These are phyloP conservation scores for Oceanodroma leucorhoa DNA, from an alignment of 2,797 vertebrate genomes.

Conservation along the genomic window DNA sequence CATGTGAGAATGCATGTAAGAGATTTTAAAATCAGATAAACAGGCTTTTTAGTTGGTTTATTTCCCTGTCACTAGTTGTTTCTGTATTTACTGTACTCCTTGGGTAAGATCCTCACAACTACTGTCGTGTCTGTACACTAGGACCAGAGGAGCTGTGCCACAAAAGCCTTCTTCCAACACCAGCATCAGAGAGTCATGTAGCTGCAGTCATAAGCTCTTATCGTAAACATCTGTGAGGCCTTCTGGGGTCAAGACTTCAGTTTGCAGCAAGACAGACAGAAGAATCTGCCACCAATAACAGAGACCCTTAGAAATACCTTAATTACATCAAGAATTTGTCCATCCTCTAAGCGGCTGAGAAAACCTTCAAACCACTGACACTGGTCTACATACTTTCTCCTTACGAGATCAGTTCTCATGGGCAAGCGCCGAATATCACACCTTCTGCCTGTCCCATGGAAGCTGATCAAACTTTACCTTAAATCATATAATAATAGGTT, in stretches of 20 bases:
- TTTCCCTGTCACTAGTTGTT: not conserved
- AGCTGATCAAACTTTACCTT: not conserved
- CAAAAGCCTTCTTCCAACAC: accelerated
- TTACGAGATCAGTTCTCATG: not conserved
- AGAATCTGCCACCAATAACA: not conserved
- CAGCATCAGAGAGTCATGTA: accelerated
- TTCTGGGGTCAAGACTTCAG: not conserved
- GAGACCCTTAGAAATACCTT: not conserved
- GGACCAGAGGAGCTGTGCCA: not conserved
- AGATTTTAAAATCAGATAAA: not conserved
- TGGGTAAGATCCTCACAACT: not conserved
- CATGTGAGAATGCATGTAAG: accelerated
- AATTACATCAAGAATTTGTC: not conserved
- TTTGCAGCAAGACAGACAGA: not conserved
- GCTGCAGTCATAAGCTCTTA: not conserved
- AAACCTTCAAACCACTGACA: not conserved
- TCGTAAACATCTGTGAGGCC: accelerated
- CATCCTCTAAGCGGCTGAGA: not conserved
- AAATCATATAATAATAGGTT: not conserved
- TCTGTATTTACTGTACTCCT: not conserved
- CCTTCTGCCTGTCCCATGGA: not conserved
- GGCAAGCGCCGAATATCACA: not conserved
- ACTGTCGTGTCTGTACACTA: not conserved
- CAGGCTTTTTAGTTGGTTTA: not conserved
- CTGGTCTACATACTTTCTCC: not conserved